Evolutionary conservation across 1,140 invertebrate species (phyloP).

Genomic region (Atta colombica): DNA sequence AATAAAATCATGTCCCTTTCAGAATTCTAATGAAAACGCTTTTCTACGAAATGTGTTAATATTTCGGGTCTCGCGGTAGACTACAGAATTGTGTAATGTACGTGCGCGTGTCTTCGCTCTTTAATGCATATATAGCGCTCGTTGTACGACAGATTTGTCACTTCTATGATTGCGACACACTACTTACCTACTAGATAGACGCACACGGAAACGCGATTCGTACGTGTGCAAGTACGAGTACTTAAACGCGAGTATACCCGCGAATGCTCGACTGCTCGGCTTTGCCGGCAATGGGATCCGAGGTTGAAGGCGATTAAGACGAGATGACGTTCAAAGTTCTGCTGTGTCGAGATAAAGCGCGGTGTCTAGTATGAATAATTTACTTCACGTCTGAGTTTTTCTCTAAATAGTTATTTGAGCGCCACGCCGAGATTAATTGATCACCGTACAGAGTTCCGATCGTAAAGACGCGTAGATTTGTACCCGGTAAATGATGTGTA

Average conservation of each 20-base stretch:
- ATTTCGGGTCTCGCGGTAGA: constrained; percentile 36
- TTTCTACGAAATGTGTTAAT: neutral
- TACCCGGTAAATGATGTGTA: constrained; percentile 5
- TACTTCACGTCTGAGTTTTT: constrained; percentile 17
- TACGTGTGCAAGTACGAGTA: constrained; percentile 54
- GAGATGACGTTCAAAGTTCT: constrained; percentile 47
- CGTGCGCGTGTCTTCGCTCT: constrained; percentile 44
- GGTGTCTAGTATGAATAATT: constrained; percentile 8
- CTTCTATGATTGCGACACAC: constrained; percentile 76
- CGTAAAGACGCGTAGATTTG: neutral
- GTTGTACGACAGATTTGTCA: constrained; percentile 75
- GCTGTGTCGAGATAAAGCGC: neutral
- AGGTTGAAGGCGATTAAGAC: constrained; percentile 52
- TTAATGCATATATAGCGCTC: constrained; percentile 55
- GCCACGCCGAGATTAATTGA: neutral
- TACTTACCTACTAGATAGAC: constrained; percentile 77
- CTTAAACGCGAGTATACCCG: constrained; percentile 60
- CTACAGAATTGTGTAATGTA: constrained; percentile 51
- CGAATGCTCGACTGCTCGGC: constrained; percentile 38
- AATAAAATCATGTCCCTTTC: neutral
- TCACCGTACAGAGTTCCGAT: constrained; percentile 2
- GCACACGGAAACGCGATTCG: constrained; percentile 51
- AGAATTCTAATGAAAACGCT: neutral
- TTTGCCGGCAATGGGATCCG: constrained; percentile 61
- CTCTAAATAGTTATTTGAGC: neutral